A percentile compares a stretch with the other conserved stretches of the same genome.
Conservation (phyloP, 2,113 vertebrate species). For the Apodemus speciosus region DNA sequence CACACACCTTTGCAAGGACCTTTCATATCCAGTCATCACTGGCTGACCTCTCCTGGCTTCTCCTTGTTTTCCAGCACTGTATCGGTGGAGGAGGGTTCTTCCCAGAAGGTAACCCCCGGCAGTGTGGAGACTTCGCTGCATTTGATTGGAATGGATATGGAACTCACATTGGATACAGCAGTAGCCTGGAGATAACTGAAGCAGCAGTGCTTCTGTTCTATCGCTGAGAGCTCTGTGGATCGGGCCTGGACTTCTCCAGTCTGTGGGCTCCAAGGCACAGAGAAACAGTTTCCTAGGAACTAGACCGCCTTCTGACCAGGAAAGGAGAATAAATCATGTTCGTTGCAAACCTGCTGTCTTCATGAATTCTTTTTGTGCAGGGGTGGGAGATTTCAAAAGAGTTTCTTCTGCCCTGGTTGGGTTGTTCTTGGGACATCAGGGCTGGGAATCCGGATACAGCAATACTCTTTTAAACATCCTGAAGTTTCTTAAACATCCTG, state of each 20-base stretch:
- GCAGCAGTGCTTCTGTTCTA: slow-evolving; percentile 71
- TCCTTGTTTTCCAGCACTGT: slow-evolving; percentile 59
- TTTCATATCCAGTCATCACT: not conserved
- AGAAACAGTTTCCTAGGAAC: not conserved
- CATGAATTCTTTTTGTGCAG: not conserved
- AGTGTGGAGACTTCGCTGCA: slow-evolving; percentile 74
- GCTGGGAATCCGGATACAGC: not conserved
- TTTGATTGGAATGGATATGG: slow-evolving; percentile 77
- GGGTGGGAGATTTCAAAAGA: not conserved
- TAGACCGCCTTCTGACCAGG: not conserved
- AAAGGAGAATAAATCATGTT: slow-evolving; percentile 11
- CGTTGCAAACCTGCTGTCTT: not conserved
- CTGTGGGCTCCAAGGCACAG: not conserved
- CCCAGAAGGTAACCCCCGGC: slow-evolving; percentile 40
- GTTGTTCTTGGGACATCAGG: not conserved
- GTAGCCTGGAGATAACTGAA: slow-evolving; percentile 47
- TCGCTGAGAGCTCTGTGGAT: not conserved
- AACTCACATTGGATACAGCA: slow-evolving; percentile 19
- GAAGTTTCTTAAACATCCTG: not conserved
- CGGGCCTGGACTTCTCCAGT: not conserved
- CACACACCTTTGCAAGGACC: not conserved
- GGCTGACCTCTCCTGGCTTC: not conserved
- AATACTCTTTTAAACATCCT: not conserved
- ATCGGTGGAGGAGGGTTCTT: slow-evolving; percentile 77
- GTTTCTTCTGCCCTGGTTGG: not conserved